Base-by-base conservation (phyloP, 2,888 invertebrate genomes). In the Dichetophora obliterata region DNA sequence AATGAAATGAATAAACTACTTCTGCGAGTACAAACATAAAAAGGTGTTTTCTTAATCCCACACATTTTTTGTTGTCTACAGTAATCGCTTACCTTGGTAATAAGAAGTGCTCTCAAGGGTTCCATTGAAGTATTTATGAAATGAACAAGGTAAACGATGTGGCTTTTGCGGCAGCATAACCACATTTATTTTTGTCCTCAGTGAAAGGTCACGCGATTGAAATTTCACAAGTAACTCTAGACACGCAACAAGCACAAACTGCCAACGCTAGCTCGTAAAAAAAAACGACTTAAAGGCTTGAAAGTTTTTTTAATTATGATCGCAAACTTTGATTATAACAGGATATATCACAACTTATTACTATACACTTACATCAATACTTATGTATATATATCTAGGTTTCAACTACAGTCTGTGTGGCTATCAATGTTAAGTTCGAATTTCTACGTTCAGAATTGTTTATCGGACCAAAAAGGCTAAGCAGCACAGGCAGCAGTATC, bases 401-500 rank as follows among this genome's bases (percentile, higher is more conserved):
- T 24, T 31, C 16, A 24, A 43, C 66, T 6, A 31, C 37, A 8
- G 31, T 16, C 37, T 76, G 66, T 5, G 22, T 48, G 27, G 3
- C 16, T 48, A 69, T 14, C 19, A 31, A 77, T 50, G 19, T 19
- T 75, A 66, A 48, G 14, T 68, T 24, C 1, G 34, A n/a, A 31
- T 37, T 34, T 71, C 59, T 75, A 11, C 50, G 31, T 9, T 59
- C 31, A 8, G 34, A 69, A 48, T 75, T 79, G 37, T 70, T 79
- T 5, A 77, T 80, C 11, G 89, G 87, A 85, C 95, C 95, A 81
- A 95, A 88, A 86, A 94, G 94, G 88, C 96, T 96, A 76, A 99
- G 91, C 11, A 98, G 87, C 5, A 96, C 97, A 5, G 99, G 99
- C 85, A 98, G 91, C 86, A 98, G 94, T 83, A 99, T 91, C 82